Percentiles rank a stretch among this genome's conserved stretches.
These are phyloP conservation scores for Cyprinodon tularosa DNA, from an alignment of 2,113 vertebrate species.

Conservation along the genomic window DNA sequence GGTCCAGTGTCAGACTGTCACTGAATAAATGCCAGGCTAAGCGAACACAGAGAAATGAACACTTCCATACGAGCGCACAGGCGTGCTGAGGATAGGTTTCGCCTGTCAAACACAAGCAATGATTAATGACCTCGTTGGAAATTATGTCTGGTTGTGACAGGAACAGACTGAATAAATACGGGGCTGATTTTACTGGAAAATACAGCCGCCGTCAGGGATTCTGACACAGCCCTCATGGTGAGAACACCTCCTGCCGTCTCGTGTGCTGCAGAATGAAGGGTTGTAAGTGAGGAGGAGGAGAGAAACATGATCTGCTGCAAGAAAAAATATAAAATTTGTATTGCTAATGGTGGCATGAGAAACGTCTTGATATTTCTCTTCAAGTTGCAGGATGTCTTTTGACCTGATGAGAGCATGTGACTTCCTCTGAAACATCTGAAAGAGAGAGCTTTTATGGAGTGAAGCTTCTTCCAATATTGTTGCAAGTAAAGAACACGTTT, in stretches of 20 bases:
- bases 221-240: conserved; percentile 29
- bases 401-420: too few species aligned
- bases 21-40: conserved; percentile 67
- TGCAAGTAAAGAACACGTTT: too few species aligned
- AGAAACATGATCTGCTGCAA: conserved; percentile 41
- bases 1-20: conserved; percentile 64
- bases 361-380: background rate
- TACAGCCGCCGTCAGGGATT: conserved; percentile 20
- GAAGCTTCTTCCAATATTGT: too few species aligned
- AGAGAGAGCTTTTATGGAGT: too few species aligned
- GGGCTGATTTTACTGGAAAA: conserved; percentile 13
- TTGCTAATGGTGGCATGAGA: background rate
- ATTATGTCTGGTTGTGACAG: conserved; percentile 5
- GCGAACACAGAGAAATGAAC: conserved; percentile 61
- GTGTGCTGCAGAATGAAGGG: conserved; percentile 21
- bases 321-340: conserved; percentile 51
- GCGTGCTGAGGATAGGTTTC: conserved; percentile 54
- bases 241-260: conserved; percentile 38
- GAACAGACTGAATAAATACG: conserved; percentile 26
- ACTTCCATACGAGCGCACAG: conserved; percentile 29
- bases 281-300: conserved; percentile 38
- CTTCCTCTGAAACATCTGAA: too few species aligned
- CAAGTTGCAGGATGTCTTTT: too few species aligned
- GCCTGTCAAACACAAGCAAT: conserved; percentile 58
- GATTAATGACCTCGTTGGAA: conserved; percentile 58